These are phyloP conservation scores for Gymnobelideus leadbeateri DNA, from an alignment of 2,113 vertebrate species.

Conservation along the genomic window DNA sequence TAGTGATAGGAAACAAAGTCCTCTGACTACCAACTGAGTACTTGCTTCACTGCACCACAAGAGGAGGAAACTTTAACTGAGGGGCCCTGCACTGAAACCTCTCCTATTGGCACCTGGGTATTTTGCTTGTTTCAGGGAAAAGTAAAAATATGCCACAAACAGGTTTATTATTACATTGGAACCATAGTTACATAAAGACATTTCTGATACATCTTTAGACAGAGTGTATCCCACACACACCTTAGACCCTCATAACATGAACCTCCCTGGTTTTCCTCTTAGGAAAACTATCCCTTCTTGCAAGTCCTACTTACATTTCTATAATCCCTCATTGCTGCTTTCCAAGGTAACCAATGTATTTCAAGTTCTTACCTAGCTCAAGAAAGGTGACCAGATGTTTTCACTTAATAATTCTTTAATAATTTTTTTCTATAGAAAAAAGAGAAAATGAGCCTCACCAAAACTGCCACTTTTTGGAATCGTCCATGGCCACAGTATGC, in stretches of 20 bases:
- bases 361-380: slow-evolving; percentile 22
- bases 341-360: background rate
- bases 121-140: background rate
- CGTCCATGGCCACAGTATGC: background rate
- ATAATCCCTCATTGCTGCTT: background rate
- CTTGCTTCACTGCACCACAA: background rate
- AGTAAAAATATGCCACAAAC: background rate
- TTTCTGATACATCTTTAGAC: background rate
- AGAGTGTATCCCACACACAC: background rate
- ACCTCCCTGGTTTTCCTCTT: background rate
- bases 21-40: background rate
- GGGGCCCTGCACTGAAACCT: background rate
- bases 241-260: background rate
- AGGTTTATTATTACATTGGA: background rate
- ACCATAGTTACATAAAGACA: background rate
- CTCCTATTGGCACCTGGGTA: background rate
- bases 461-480: background rate
- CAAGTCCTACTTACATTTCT: background rate
- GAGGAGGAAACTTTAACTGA: background rate
- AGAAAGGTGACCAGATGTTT: slow-evolving; percentile 29
- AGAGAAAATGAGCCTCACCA: background rate
- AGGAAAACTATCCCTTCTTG: background rate
- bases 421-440: background rate
- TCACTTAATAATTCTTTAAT: background rate
- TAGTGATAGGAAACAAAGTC: background rate